Percentiles rank a stretch among this genome's conserved stretches.
These are phyloP conservation scores for Eupeodes latifasciatus DNA, from an alignment of 2,888 invertebrate species.

Conservation along the genomic window DNA sequence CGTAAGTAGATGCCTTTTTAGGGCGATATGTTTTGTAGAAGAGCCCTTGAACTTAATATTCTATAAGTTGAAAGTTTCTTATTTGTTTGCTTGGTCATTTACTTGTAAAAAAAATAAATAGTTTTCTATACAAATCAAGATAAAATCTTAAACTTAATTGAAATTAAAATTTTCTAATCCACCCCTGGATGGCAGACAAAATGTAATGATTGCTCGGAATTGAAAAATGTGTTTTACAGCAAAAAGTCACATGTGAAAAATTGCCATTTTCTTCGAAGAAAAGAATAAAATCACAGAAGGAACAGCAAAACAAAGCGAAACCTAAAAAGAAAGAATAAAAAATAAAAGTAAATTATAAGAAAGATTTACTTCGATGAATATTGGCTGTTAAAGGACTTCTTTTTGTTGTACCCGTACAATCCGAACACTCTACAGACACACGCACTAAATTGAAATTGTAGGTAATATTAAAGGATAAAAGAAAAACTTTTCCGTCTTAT, in stretches of 20 bases:
- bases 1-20: background rate
- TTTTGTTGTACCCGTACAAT: background rate
- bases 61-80: background rate
- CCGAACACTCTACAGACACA: background rate
- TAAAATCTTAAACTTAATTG: no score
- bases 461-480: constrained; percentile 53
- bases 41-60: background rate
- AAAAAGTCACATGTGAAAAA: constrained; percentile 37
- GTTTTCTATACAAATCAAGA: no score
- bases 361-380: constrained; percentile 59
- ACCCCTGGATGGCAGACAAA: constrained; percentile 20
- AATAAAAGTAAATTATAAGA: background rate
- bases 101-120: no score
- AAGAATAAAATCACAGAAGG: background rate
- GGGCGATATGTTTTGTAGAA: no score
- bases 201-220: constrained; percentile 44
- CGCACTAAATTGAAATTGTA: background rate
- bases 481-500: constrained; percentile 22
- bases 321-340: background rate
- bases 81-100: no score
- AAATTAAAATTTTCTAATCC: background rate
- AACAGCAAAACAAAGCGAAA: constrained; percentile 8
- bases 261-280: background rate
- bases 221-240: constrained; percentile 9
- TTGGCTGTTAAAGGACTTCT: constrained; percentile 57